Conservation (phyloP, 2,888 invertebrate genomes). For the Scaptomyza flava region DNA sequence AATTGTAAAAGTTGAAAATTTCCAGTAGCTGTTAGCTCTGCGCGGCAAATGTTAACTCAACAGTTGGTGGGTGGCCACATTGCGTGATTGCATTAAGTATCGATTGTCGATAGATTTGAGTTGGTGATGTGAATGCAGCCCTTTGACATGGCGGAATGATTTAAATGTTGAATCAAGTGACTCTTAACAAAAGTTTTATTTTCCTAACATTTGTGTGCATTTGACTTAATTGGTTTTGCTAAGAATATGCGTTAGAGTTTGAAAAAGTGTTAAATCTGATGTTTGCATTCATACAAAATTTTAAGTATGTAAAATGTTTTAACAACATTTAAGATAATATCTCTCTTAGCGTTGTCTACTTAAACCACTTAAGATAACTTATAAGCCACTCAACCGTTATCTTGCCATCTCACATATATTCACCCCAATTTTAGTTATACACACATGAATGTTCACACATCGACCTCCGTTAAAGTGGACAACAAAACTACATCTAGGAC, state of each 20-base stretch:
- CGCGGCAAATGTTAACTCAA: constrained; percentile 19
- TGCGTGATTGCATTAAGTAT: background rate
- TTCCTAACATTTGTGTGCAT: no score
- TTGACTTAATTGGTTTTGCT: no score
- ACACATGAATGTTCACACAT: background rate
- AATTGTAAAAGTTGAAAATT: background rate
- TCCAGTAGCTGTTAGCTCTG: background rate
- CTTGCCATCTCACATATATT: background rate
- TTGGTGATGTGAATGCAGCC: background rate
- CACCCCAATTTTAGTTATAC: background rate
- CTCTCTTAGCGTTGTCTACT: background rate
- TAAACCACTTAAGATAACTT: background rate
- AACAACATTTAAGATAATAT: no score
- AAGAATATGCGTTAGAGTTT: no score
- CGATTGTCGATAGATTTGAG: constrained; percentile 7
- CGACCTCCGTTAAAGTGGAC: background rate
- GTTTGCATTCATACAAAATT: no score
- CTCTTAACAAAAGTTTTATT: no score
- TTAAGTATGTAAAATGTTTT: no score
- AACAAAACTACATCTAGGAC: constrained; percentile 1
- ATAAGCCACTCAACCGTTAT: constrained; percentile 1
- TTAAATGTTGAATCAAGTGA: constrained; percentile 4
- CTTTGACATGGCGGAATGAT: constrained; percentile 9
- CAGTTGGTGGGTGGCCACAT: constrained; percentile 2
- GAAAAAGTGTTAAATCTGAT: no score